A percentile compares a stretch with the other conserved stretches of the same genome.
Evolutionary conservation across 2,797 vertebrate species (phyloP).

Genomic region (Mareca penelope): DNA sequence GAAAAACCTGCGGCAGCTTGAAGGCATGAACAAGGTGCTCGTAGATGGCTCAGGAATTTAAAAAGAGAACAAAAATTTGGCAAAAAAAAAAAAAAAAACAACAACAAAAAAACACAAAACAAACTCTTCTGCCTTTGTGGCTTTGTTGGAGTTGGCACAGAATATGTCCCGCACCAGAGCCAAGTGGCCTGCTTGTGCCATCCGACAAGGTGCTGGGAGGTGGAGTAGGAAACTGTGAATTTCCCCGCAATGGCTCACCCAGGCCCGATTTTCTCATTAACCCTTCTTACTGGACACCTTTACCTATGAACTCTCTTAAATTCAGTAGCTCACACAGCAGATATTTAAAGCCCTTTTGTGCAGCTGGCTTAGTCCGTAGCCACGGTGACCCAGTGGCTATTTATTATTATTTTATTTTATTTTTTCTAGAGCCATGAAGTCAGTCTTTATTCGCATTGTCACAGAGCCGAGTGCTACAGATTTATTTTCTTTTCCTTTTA

Average conservation of each 20-base stretch:
- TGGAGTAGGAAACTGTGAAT: background rate
- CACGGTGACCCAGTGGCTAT: too few relatives aligned
- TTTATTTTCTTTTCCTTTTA: background rate
- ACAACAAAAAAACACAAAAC: too few relatives aligned
- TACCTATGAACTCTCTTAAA: background rate
- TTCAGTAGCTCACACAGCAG: too few relatives aligned
- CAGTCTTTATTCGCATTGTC: background rate
- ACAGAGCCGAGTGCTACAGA: background rate
- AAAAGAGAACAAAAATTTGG: background rate
- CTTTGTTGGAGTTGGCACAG: background rate
- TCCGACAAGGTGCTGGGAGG: background rate
- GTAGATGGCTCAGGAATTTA: background rate
- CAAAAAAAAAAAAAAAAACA: background rate
- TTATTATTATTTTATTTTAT: background rate
- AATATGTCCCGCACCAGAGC: background rate
- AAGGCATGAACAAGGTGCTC: background rate
- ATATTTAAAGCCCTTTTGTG: background rate
- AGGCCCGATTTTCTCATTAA: background rate
- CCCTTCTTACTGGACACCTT: background rate
- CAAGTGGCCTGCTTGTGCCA: rapidly evolving
- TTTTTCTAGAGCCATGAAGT: background rate
- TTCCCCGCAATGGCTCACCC: background rate
- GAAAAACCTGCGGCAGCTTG: background rate
- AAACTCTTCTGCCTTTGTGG: background rate
- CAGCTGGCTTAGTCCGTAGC: background rate